A percentile compares a stretch with the other conserved stretches of the same genome.
phyloP scores from a whole-genome alignment of 2,113 vertebrate genomes.

The Mastomys coucha region DNA sequence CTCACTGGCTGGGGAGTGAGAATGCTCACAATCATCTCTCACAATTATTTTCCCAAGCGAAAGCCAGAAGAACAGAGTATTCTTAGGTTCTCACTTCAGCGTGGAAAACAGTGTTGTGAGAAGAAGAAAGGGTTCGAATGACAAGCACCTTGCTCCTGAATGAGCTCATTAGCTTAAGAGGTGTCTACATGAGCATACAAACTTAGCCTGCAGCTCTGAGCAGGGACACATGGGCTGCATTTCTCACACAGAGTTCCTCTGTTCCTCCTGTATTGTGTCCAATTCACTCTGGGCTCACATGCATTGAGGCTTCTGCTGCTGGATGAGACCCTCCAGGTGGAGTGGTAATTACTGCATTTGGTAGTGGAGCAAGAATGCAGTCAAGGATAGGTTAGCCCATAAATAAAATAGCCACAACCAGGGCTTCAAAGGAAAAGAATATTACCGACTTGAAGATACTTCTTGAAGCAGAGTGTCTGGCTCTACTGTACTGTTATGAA shows the following conservation, averaged over 20 bases:
- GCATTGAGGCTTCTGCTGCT: constrained; percentile 5
- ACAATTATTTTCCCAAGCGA: background rate
- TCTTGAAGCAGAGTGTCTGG: constrained; percentile 71
- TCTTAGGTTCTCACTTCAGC: background rate
- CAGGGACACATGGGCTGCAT: background rate
- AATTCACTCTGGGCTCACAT: background rate
- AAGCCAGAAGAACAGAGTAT: background rate
- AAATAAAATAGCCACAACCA: constrained; percentile 64
- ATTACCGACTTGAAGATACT: constrained; percentile 68
- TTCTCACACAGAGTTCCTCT: background rate
- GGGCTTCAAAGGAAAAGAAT: constrained; percentile 71
- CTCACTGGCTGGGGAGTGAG: background rate
- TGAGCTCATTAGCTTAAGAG: background rate
- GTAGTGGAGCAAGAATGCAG: constrained; percentile 58
- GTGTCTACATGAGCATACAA: background rate
- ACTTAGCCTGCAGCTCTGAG: background rate
- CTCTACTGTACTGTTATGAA: constrained; percentile 74
- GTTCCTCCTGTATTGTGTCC: background rate
- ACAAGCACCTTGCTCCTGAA: background rate
- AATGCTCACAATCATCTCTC: background rate
- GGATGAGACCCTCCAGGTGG: background rate
- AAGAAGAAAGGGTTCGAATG: background rate
- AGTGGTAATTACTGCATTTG: constrained; percentile 52
- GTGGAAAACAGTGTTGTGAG: background rate
- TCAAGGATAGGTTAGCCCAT: constrained; percentile 61